phyloP scores from a whole-genome alignment of 2,113 vertebrate genomes.

The Ictidomys tridecemlineatus region DNA sequence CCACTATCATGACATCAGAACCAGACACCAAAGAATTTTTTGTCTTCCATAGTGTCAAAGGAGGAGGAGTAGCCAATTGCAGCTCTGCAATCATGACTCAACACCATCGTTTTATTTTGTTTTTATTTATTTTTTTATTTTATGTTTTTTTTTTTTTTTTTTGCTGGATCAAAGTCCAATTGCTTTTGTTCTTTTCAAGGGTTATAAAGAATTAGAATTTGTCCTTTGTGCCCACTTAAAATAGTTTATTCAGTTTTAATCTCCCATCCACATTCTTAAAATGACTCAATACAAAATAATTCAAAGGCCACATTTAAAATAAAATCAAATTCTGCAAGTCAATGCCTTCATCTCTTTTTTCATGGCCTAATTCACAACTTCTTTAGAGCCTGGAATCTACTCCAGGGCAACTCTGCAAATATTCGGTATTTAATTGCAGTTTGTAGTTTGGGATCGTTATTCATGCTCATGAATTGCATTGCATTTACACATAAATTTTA shows the following conservation, averaged over 20 bases:
- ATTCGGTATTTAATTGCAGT: slow-evolving; percentile 71
- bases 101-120: neutral
- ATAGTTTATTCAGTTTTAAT: slow-evolving; percentile 52
- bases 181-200: neutral
- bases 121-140: neutral
- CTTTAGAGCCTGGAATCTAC: slow-evolving; percentile 69
- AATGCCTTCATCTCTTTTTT: slow-evolving; percentile 67
- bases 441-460: slow-evolving; percentile 68
- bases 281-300: slow-evolving; percentile 72
- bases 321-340: slow-evolving; percentile 66
- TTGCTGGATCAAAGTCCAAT: neutral
- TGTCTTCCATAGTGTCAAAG: neutral
- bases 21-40: neutral
- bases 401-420: slow-evolving; percentile 58
- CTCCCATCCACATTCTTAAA: slow-evolving; percentile 49
- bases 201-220: neutral
- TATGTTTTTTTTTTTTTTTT: neutral
- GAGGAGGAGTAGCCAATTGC: neutral
- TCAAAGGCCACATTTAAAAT: slow-evolving; percentile 76
- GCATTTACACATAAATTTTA: slow-evolving; percentile 77
- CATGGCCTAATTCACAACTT: slow-evolving; percentile 73
- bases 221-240: slow-evolving; percentile 46
- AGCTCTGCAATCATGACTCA: neutral
- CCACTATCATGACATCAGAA: neutral
- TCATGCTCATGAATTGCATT: slow-evolving; percentile 60